Evolutionary conservation across 2,888 invertebrate genomes (phyloP).

Genomic region (Beris morrisii): DNA sequence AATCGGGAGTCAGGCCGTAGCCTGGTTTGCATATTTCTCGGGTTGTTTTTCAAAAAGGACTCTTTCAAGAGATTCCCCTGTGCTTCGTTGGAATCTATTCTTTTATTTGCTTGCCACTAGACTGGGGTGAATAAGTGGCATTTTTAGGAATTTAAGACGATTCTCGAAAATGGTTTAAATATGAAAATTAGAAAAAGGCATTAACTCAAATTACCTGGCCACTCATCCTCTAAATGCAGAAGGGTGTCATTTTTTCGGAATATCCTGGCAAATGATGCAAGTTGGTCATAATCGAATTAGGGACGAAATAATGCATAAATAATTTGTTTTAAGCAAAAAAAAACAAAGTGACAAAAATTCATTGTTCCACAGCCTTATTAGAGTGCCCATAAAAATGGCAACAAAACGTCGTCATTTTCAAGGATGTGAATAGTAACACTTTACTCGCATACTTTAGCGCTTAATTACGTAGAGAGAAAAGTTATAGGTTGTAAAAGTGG

Average conservation of each 20-base stretch:
- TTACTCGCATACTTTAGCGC: conserved; percentile 3
- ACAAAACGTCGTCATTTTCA: conserved; percentile 21
- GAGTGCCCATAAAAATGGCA: conserved; percentile 9
- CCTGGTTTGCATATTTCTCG: conserved; percentile 28
- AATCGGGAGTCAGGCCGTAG: conserved; percentile 20
- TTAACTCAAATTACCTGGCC: conserved; percentile 8
- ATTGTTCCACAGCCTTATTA: no score
- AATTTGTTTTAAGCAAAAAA: no score
- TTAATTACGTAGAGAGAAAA: conserved; percentile 25
- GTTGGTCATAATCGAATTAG: background rate
- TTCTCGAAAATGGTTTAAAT: conserved; percentile 21
- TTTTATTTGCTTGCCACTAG: background rate
- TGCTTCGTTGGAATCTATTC: background rate
- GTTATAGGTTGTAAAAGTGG: conserved; percentile 22
- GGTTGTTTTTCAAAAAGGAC: conserved; percentile 4
- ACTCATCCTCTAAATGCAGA: background rate
- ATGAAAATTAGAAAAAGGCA: conserved; percentile 30
- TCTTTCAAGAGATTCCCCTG: background rate
- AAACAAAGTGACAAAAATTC: no score
- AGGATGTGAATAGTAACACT: conserved; percentile 17
- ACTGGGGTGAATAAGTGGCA: conserved; percentile 22
- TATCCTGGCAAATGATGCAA: background rate
- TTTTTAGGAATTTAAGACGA: conserved; percentile 26
- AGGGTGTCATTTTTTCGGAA: background rate
- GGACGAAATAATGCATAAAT: no score